Percentiles rank a stretch among this genome's conserved stretches.
These are phyloP conservation scores for Rhogogaster chlorosoma DNA, from an alignment of 2,888 invertebrate species.

Conservation along the genomic window DNA sequence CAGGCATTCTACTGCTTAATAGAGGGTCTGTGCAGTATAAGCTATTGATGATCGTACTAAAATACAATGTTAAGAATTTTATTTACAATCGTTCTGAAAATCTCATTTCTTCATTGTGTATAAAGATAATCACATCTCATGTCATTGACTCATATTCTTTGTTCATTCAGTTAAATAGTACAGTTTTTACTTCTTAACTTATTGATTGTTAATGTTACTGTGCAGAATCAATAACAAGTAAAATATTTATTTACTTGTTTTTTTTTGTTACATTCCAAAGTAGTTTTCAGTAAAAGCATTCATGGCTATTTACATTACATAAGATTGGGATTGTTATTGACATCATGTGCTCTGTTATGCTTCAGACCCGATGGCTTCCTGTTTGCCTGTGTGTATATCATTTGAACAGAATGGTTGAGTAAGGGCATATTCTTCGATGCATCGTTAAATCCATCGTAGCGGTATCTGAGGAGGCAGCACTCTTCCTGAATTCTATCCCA, in stretches of 20 bases:
- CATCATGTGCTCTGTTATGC: constrained; percentile 49
- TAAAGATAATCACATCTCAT: not conserved
- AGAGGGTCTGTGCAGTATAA: constrained; percentile 36
- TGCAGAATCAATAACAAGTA: constrained; percentile 20
- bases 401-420: constrained; percentile 45
- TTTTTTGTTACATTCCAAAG: constrained; percentile 6
- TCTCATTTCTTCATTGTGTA: not conserved
- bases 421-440: constrained; percentile 51
- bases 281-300: constrained; percentile 32
- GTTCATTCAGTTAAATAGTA: not conserved
- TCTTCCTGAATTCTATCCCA: constrained; percentile 46
- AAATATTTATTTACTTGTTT: not conserved
- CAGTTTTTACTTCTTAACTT: constrained; percentile 26
- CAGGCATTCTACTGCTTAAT: constrained; percentile 45
- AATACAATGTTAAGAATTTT: not conserved
- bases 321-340: constrained; percentile 12
- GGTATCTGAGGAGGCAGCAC: constrained; percentile 53
- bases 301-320: constrained; percentile 6
- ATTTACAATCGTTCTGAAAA: not conserved
- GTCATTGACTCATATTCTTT: not conserved
- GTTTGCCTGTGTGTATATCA: constrained; percentile 51
- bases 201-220: not conserved
- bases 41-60: constrained; percentile 34
- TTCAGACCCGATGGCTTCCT: constrained; percentile 48
- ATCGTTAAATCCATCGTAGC: constrained; percentile 50